Base-by-base conservation (phyloP, 1,140 invertebrate genomes). In the Triops cancriformis region DNA sequence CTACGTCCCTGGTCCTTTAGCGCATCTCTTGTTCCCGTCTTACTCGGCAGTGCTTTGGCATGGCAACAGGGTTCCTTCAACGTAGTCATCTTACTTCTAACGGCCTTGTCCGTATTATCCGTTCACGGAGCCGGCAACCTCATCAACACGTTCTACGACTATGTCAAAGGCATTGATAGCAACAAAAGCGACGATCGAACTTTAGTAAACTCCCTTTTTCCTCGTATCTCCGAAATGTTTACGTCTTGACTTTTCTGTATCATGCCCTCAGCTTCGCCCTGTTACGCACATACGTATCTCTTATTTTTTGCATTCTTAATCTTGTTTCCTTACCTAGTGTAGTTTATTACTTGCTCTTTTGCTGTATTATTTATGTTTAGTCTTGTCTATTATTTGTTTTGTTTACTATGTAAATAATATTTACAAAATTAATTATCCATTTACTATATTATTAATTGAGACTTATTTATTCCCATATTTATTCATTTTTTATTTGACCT, bases 81-180 rank as follows among this genome's bases (percentile, higher is more conserved):
- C 82, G 87, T 92, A 84, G 83, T 92, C 64, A 92, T 92, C 4
- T 88, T 96, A 77, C 81, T 96, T 10, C 85, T 95, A 0, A 96
- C 94, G 1, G 85, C 94, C 27, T 89, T 94, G 73, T 96, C 94
- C 1, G 90, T 96, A 9, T 86, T 97, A 74, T 94, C 92, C 18
- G 95, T 98, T 2, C 96, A 98, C 84, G 94, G 94, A 74, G 96
- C 96, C 76, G 96, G 95, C 45, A 98, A 98, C 85, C 90, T 98
- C n/a, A 95, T 98, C 1, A 98, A 98, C 83, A 98, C 95, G 0
- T 98, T 97, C 84, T 97, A 92, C 83, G 95, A 98, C 86, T 98
- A 94, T 83, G 89, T 94, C 9, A 94, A 94, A 86, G 96, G 95
- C 41, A 95, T 98, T 72, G 96, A 97, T 83, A 93, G 92, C 83